Conservation (phyloP, 2,888 invertebrate species). For the Catocala nupta region DNA sequence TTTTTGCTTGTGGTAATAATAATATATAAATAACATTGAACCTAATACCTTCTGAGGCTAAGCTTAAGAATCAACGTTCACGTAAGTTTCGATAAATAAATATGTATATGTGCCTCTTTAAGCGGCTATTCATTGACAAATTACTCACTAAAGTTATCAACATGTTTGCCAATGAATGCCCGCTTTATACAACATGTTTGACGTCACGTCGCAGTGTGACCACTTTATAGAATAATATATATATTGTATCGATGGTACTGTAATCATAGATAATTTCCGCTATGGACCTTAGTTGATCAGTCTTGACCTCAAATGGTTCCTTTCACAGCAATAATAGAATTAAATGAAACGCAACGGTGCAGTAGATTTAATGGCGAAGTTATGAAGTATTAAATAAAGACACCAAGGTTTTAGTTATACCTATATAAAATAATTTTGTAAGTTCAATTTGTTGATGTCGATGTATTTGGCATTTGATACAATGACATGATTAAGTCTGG, state of each 20-base stretch:
- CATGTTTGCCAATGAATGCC: too few species aligned
- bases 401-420: conserved; percentile 49
- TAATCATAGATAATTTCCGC: conserved; percentile 8
- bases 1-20: too few species aligned
- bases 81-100: too few species aligned
- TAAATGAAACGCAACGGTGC: conserved; percentile 25
- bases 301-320: conserved; percentile 25
- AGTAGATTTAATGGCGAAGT: conserved; percentile 26
- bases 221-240: conserved; percentile 33
- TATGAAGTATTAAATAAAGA: conserved; percentile 54
- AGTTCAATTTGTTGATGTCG: conserved; percentile 20
- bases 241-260: conserved; percentile 12
- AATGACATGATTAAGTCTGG: neutral
- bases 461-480: conserved; percentile 13
- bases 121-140: too few species aligned
- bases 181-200: too few species aligned
- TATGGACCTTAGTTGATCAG: neutral
- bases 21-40: too few species aligned
- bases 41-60: too few species aligned
- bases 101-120: too few species aligned
- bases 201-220: neutral
- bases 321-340: conserved; percentile 45
- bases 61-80: too few species aligned
- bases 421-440: conserved; percentile 30
- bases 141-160: too few species aligned